Base-by-base conservation (phyloP, 2,113 vertebrate genomes). In the Megaleporinus macrocephalus region DNA sequence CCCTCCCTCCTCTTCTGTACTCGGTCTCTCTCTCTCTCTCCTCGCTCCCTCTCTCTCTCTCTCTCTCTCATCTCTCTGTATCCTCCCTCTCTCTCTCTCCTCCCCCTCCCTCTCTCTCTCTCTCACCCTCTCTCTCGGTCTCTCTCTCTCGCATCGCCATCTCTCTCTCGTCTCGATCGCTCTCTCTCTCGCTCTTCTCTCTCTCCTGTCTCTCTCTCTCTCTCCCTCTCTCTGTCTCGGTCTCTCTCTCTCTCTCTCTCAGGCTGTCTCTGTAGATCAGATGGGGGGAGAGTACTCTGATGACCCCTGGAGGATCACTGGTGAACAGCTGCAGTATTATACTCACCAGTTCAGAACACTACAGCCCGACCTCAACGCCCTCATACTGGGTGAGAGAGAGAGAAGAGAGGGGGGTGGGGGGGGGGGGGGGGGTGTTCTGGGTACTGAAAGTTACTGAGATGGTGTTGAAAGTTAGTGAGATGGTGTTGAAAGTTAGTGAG, bases 221-320 rank as follows among this genome's bases (percentile, higher is more conserved):
- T n/a, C n/a, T 44, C 15, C 16, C 9, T 4, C 2, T 22, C 4
- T 29, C 72, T 20, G 3, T 36, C 36, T 36, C 36, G 3, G 3
- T 36, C 24, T 18, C 24, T 13, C 9, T 18, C 13, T 3, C 29
- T 27, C 22, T 12, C 16, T 12, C 36, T 36, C 36, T 2, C 7
- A 4, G 57, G 33, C 44, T 20, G 22, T 24, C 22, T 5, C 78
- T 30, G 10, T n/a, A 18, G 1, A 16, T 22, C 20, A 6, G 7
- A 0, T 88, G 85, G 94, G 95, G 81, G 87, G 93, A 11, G 94
- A 93, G 86, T 94, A 96, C 88, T 88, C 87, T 0, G 96, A 97
- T 7, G 96, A 99, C 87, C 97, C 96, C 88, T 99, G 98, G 98
- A 96, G 96, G 92, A 97, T 99, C 92, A 99, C 97, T 0, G 96